Conservation (phyloP, 2,797 vertebrate genomes). For the Takifugu rubripes region DNA sequence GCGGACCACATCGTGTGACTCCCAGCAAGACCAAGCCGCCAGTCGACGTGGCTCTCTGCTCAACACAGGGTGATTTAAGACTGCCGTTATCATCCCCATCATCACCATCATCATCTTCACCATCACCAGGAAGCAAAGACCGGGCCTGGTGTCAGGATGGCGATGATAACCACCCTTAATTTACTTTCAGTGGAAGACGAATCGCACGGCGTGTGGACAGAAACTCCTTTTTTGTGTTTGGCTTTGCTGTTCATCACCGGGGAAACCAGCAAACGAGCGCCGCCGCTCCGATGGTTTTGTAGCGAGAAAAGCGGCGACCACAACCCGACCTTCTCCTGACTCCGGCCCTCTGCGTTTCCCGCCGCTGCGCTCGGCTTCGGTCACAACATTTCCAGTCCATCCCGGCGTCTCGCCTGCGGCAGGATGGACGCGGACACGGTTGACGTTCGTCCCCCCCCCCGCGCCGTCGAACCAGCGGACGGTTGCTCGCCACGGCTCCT, state of each 20-base stretch:
- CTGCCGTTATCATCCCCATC: slow-evolving; percentile 34
- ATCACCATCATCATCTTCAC: slow-evolving; percentile 29
- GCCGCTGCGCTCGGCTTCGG: slow-evolving; percentile 20
- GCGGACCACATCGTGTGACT: slow-evolving; percentile 76
- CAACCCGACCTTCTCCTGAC: slow-evolving; percentile 23
- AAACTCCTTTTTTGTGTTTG: slow-evolving; percentile 16
- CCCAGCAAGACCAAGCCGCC: slow-evolving; percentile 31
- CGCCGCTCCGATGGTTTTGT: slow-evolving; percentile 14
- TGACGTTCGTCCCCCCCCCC: slow-evolving; percentile 13
- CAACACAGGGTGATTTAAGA: slow-evolving; percentile 22
- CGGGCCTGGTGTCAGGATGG: slow-evolving; percentile 26
- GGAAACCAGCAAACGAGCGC: slow-evolving; percentile 34
- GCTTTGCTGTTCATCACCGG: slow-evolving; percentile 27
- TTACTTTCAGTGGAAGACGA: slow-evolving; percentile 26
- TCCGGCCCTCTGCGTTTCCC: slow-evolving; percentile 17
- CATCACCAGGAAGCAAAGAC: slow-evolving; percentile 36
- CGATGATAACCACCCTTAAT: slow-evolving; percentile 41
- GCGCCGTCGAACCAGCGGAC: slow-evolving; percentile 25
- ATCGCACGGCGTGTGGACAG: slow-evolving; percentile 26
- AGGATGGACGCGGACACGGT: slow-evolving; percentile 20
- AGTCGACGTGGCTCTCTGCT: slow-evolving; percentile 24
- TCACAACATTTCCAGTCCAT: slow-evolving; percentile 27
- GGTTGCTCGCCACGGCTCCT: not conserved
- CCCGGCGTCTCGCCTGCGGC: slow-evolving; percentile 36
- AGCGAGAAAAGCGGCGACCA: slow-evolving; percentile 33